Base-by-base conservation (phyloP, 1,140 invertebrate species). In the Temnothorax longispinosus region DNA sequence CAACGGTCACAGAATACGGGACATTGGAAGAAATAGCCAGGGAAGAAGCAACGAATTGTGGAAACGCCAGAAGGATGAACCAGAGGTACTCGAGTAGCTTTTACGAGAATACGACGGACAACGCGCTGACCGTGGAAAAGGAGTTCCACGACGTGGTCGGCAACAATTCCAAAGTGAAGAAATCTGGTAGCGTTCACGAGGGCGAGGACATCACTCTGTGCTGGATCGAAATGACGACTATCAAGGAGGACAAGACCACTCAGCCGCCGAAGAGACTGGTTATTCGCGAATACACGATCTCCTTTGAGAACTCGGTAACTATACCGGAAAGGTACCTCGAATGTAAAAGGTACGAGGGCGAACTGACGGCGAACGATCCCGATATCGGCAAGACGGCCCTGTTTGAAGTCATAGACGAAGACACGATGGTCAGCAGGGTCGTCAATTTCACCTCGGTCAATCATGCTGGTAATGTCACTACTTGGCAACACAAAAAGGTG, bases 141-240 rank as follows among this genome's bases (percentile, higher is more conserved):
- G 76, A 88, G 1, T 82, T 88, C 21, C 58, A 81, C 5, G 11
- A 85, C 1, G 8, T 76, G 2, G 8, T 87, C 7, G 85, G 77
- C 7, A 77, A 72, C 35, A 86, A 90, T 27, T 44, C 78, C 10
- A 75, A 85, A 32, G 80, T 41, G 6, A 89, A 77, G 32, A 85
- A 15, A 44, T 76, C 67, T 2, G 89, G 67, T 13, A 92, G 85
- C 52, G 75, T 91, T 10, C 84, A 91, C 65, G 69, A 72, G 6
- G 90, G 86, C 8, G 92, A 91, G 64, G 87, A 91, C 35, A 87
- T 92, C 38, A 89, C 90, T 13, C 32, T 93, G 3, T 93, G 92
- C 27, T 93, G 92, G 92, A 92, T 91, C 11, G 92, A 93, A 44
- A 88, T 67, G 32, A 91, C 71, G 44, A 93, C 90, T 5, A 90